Conservation (phyloP, 2,797 vertebrate genomes). For the Alcedo atthis region DNA sequence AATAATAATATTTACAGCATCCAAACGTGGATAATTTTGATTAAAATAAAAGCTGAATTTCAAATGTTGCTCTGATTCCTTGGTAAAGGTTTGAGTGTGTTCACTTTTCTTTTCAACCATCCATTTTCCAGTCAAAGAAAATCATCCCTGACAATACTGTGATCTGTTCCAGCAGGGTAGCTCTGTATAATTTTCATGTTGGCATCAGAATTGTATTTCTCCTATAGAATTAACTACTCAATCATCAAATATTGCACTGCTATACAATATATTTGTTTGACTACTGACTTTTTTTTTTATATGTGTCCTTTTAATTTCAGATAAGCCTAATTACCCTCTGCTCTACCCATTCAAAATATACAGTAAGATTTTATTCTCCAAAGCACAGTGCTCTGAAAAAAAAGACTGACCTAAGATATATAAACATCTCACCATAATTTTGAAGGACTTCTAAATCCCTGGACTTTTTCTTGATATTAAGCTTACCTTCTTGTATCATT, state of each 20-base stretch:
- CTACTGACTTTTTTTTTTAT: neutral
- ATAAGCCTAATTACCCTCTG: constrained; percentile 20
- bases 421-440: neutral
- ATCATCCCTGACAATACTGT: neutral
- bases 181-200: neutral
- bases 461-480: neutral
- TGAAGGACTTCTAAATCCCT: neutral
- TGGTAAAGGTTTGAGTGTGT: neutral
- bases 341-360: neutral
- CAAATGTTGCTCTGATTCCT: neutral
- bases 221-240: neutral
- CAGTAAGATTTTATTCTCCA: neutral
- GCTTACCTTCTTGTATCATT: neutral
- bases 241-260: neutral
- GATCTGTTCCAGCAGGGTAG: neutral
- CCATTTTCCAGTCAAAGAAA: neutral
- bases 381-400: neutral
- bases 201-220: neutral
- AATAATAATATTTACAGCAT: neutral
- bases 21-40: neutral
- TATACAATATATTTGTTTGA: neutral
- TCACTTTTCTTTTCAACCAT: neutral
- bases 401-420: neutral
- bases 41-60: neutral
- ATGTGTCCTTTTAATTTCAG: neutral